Conservation (phyloP, 2,797 vertebrate genomes). For the Coccyzus lansbergi region DNA sequence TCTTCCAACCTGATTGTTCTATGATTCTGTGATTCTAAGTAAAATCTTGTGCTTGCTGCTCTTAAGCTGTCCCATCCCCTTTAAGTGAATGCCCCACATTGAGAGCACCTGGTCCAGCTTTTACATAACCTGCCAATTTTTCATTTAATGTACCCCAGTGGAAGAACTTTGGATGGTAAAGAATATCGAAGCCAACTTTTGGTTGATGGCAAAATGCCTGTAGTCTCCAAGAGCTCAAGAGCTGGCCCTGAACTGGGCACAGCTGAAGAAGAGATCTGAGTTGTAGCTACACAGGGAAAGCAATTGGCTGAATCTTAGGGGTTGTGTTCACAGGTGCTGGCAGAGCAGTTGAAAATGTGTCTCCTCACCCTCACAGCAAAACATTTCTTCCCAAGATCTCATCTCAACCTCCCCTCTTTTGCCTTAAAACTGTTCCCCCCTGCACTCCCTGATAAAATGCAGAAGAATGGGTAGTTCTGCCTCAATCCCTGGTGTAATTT, state of each 20-base stretch:
- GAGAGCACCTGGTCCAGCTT: not conserved
- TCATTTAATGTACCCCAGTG: not conserved
- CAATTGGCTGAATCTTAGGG: not conserved
- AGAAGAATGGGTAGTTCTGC: not conserved
- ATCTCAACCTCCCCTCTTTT: too few relatives aligned
- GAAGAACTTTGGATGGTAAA: not conserved
- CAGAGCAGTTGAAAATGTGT: too few relatives aligned
- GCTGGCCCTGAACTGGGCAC: not conserved
- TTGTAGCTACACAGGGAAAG: not conserved
- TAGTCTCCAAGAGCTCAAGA: not conserved
- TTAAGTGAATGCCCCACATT: not conserved
- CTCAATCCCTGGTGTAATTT: not conserved
- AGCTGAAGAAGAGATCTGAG: not conserved
- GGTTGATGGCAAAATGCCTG: not conserved
- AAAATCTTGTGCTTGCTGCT: not conserved
- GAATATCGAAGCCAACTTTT: not conserved
- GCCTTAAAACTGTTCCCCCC: too few relatives aligned
- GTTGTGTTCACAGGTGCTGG: not conserved
- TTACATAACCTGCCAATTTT: not conserved
- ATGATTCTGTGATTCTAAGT: too few relatives aligned
- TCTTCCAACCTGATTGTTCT: too few relatives aligned
- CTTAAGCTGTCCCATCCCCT: not conserved
- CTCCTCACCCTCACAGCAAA: too few relatives aligned
- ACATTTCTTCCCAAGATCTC: too few relatives aligned
- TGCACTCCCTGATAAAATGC: too few relatives aligned